Conservation (phyloP, 2,797 vertebrate species). For the Ctenosaura bakeri region DNA sequence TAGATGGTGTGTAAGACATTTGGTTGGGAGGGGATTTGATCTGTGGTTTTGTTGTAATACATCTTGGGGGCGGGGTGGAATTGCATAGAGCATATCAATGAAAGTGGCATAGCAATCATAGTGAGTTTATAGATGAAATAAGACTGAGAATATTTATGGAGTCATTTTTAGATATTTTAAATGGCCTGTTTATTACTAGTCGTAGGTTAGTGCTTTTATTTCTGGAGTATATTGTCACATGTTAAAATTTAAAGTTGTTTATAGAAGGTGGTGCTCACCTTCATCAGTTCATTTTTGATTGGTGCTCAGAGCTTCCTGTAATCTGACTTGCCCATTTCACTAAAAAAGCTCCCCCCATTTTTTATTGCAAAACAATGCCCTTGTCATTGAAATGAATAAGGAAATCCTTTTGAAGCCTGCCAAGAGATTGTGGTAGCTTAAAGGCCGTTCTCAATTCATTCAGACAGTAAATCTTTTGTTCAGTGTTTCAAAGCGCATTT, state of each 20-base stretch:
- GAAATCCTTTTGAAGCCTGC: neutral
- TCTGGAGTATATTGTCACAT: neutral
- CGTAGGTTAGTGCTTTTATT: neutral
- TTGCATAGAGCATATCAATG: neutral
- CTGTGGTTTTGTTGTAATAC: neutral
- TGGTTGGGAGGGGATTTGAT: neutral
- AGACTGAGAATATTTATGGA: neutral
- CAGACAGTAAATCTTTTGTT: slow-evolving; percentile 35
- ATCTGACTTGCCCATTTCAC: neutral
- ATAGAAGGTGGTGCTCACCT: neutral
- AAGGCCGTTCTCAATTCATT: neutral
- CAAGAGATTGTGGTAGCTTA: slow-evolving; percentile 1
- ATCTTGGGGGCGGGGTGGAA: neutral
- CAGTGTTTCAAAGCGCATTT: slow-evolving; percentile 27
- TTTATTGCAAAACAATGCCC: neutral
- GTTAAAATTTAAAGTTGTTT: neutral
- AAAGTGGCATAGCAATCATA: neutral
- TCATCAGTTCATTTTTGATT: neutral
- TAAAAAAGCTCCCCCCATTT: neutral
- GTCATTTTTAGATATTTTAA: neutral
- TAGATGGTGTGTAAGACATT: neutral
- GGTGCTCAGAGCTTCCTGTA: neutral
- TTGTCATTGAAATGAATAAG: neutral
- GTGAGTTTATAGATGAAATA: neutral
- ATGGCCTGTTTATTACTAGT: neutral